A percentile compares a stretch with the other conserved stretches of the same genome.
These are phyloP conservation scores for Neotoxoptera formosana DNA, from an alignment of 1,140 invertebrate species.

Conservation along the genomic window DNA sequence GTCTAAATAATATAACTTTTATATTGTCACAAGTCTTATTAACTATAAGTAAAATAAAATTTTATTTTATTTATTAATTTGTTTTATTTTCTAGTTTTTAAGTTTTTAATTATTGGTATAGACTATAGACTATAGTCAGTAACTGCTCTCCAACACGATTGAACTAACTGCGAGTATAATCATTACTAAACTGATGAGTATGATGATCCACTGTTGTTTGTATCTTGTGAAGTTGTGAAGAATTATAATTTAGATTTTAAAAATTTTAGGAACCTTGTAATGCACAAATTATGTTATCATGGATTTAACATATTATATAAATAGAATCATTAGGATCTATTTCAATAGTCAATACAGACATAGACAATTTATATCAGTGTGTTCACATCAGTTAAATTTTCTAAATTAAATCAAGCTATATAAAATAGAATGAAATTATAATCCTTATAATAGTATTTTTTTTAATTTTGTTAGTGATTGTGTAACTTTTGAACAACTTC, in stretches of 20 bases:
- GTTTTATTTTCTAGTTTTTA: neutral
- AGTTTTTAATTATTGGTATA: neutral
- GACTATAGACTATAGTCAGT: neutral
- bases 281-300: neutral
- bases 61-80: neutral
- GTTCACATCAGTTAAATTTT: neutral
- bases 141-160: neutral
- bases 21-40: neutral
- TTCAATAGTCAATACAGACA: no score
- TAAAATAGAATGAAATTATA: no score
- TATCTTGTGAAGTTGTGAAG: no score
- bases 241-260: neutral
- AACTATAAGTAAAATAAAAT: neutral
- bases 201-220: neutral
- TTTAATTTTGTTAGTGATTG: no score
- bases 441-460: no score
- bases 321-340: no score
- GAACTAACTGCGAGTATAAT: neutral
- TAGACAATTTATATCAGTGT: no score
- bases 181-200: neutral
- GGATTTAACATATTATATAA: neutral
- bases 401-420: no score
- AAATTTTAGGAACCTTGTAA: no score
- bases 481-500: no score
- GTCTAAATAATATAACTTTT: slow-evolving; percentile 68